Percentiles rank a stretch among this genome's conserved stretches.
phyloP scores from a whole-genome alignment of 1,140 invertebrate genomes.

The Eumaeus atala region DNA sequence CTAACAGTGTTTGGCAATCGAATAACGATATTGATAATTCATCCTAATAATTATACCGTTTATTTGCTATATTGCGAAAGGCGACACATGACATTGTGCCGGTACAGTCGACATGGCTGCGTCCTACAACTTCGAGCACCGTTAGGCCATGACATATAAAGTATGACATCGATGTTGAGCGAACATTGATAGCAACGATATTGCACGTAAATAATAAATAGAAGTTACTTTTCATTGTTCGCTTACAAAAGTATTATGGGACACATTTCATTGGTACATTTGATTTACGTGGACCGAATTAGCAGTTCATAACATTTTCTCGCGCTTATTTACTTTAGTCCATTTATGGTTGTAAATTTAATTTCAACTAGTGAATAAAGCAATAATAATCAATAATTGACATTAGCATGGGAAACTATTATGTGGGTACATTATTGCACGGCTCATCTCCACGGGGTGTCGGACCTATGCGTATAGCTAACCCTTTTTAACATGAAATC shows the following conservation, averaged over 20 bases:
- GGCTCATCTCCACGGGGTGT: slow-evolving; percentile 63
- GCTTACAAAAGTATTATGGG: too few species aligned
- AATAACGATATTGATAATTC: slow-evolving; percentile 4
- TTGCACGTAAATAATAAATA: slow-evolving; percentile 1
- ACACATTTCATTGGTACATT: too few species aligned
- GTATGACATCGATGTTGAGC: slow-evolving; percentile 53
- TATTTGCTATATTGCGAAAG: slow-evolving; percentile 54
- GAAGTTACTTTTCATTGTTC: slow-evolving; percentile 13
- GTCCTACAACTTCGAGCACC: slow-evolving; percentile 69
- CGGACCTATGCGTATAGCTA: slow-evolving; percentile 57
- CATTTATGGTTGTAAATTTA: too few species aligned
- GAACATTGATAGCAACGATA: slow-evolving; percentile 3
- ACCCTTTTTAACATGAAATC: slow-evolving; percentile 50
- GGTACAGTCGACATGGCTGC: slow-evolving; percentile 41
- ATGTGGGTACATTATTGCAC: slow-evolving; percentile 58
- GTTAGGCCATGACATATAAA: slow-evolving; percentile 69
- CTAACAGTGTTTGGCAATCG: slow-evolving; percentile 21
- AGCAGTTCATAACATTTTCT: too few species aligned
- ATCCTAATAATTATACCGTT: slow-evolving; percentile 31
- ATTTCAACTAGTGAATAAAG: too few species aligned
- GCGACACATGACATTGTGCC: slow-evolving; percentile 70
- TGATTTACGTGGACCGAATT: too few species aligned
- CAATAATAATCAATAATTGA: slow-evolving; percentile 41
- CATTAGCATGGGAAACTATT: slow-evolving; percentile 40
- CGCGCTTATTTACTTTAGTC: too few species aligned